These are phyloP conservation scores for Calidris pugnax DNA, from an alignment of 2,113 vertebrate species.

Conservation along the genomic window DNA sequence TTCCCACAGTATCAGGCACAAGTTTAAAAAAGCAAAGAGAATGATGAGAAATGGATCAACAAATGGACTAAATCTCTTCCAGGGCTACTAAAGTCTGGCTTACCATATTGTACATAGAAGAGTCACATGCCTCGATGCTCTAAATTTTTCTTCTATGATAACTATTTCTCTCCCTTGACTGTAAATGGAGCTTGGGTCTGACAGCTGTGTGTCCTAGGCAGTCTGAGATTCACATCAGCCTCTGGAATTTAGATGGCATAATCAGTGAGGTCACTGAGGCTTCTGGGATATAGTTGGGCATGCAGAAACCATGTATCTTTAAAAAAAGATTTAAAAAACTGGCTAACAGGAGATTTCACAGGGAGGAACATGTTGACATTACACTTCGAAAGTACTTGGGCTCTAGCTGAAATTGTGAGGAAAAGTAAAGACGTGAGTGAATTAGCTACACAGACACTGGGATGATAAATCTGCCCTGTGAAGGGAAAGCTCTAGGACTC, in stretches of 20 bases:
- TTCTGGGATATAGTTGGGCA: background rate
- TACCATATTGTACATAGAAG: background rate
- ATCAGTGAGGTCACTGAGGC: background rate
- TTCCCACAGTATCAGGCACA: too few relatives aligned
- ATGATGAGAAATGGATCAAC: background rate
- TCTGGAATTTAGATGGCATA: background rate
- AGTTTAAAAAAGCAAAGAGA: background rate
- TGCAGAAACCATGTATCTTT: background rate
- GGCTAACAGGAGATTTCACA: background rate
- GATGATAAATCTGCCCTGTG: background rate
- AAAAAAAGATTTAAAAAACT: background rate
- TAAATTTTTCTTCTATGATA: background rate
- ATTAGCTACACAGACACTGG: background rate
- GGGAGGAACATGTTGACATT: background rate
- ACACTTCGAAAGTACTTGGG: background rate
- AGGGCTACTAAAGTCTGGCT: background rate
- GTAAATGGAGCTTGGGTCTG: background rate
- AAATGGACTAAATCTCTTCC: background rate
- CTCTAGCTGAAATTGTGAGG: background rate
- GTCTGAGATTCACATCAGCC: background rate
- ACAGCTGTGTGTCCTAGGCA: background rate
- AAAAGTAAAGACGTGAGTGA: background rate
- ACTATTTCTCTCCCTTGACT: background rate
- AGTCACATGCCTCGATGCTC: background rate
- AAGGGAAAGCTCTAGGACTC: background rate